Evolutionary conservation across 2,113 vertebrate genomes (phyloP), one percentile per base, ranked within the genome.

Genomic region (Rattus rattus): DNA sequence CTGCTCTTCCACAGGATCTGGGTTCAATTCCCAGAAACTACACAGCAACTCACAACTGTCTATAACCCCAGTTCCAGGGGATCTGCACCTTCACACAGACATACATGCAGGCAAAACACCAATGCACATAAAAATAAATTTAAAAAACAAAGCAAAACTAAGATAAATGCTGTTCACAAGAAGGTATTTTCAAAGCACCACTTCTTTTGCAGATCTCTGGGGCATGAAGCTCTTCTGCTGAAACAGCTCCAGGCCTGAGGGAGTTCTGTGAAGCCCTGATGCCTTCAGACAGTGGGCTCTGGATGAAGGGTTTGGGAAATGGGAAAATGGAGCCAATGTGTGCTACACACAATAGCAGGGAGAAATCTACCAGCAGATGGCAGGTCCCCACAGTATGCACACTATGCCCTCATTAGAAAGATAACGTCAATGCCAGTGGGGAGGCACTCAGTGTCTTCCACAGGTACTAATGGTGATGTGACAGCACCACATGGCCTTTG

Each of bases 381-480:
- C 9, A 1, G 0, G 0, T 5, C 10, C 28, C 28, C 2, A 43
- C 0, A 28, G 83, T 16, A 1, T 0, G 4, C 20, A 13, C 9
- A 36, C 0, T 59, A 0, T 30, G 39, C n/a, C 56, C 47, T 39
- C 87, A 2, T 0, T 39, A 7, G 28, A 20, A 47, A 43, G 0
- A 0, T 52, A 26, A 17, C 6, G 2, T 2, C 6, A 9, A 2
- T 5, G 3, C 1, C 0, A 13, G 39, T 39, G 36, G 54, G 20
- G 8, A 24, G 14, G 3, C 0, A 6, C 65, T 67, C 33, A 5
- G 65, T 67, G 65, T 12, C 65, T 33, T 67, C 65, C 28, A 33
- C 28, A 67, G 65, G 67, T 14, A 33, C 67, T 33, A 33, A 69
- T 36, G 16, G 67, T 2, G 5, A 36, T 33, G 80, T 19, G 59